phyloP scores from a whole-genome alignment of 2,888 invertebrate species.

The Cheilosia impressa region DNA sequence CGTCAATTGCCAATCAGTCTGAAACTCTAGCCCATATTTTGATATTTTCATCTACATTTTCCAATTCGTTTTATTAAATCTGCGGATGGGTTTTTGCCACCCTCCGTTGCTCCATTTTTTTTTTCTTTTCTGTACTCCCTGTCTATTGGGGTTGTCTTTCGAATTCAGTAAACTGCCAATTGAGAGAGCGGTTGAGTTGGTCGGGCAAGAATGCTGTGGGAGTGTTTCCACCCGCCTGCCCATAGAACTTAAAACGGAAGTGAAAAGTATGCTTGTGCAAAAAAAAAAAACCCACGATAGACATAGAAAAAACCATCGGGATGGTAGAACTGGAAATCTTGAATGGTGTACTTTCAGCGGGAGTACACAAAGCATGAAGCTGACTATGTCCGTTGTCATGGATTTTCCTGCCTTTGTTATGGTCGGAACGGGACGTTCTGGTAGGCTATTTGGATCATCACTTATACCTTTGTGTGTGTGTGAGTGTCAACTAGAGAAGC shows the following conservation, averaged over 20 bases:
- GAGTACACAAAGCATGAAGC: slow-evolving; percentile 55
- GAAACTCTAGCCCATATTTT: not conserved
- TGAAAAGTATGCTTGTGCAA: slow-evolving; percentile 31
- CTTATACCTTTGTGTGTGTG: not conserved
- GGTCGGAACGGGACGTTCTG: slow-evolving; percentile 2
- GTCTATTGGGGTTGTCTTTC: slow-evolving; percentile 31
- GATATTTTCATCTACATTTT: not conserved
- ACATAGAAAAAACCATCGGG: slow-evolving; percentile 3
- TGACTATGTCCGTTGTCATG: slow-evolving; percentile 46
- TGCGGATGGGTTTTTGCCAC: not conserved
- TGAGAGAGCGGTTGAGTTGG: slow-evolving; percentile 15
- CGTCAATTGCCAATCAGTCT: not conserved
- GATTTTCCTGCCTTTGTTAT: slow-evolving; percentile 50
- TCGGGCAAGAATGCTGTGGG: too few relatives aligned
- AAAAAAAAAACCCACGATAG: slow-evolving; percentile 34
- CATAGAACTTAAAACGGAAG: slow-evolving; percentile 25
- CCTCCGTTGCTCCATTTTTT: too few relatives aligned
- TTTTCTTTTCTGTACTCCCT: too few relatives aligned
- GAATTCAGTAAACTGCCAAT: slow-evolving; percentile 45
- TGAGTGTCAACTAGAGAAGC: slow-evolving; percentile 11
- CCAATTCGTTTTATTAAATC: not conserved
- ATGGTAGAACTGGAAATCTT: slow-evolving; percentile 8
- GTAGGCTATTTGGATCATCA: slow-evolving; percentile 12
- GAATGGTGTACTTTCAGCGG: slow-evolving; percentile 44
- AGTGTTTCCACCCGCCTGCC: not conserved